A percentile compares a stretch with the other conserved stretches of the same genome.
These are phyloP conservation scores for Rhadinocentrus ornatus DNA, from an alignment of 2,797 vertebrate species.

Conservation along the genomic window DNA sequence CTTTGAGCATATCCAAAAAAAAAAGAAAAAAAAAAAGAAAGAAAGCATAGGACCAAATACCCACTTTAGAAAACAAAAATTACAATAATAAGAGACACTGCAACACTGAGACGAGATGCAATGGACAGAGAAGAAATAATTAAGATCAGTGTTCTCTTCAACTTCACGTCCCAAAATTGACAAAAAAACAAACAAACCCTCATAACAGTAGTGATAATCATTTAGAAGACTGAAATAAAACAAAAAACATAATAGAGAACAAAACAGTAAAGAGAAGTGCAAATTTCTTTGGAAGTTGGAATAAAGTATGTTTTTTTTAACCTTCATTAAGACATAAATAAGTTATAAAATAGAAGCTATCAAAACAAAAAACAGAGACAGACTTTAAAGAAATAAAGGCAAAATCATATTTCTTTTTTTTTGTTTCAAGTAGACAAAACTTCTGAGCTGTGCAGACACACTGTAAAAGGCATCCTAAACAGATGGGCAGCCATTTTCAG, in stretches of 20 bases:
- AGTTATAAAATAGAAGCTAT: constrained; percentile 84
- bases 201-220: constrained; percentile 69
- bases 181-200: constrained; percentile 54
- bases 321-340: constrained; percentile 86
- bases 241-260: constrained; percentile 56
- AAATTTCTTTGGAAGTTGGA: constrained; percentile 98
- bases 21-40: constrained; percentile 68
- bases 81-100: constrained; percentile 84
- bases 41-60: constrained; percentile 74
- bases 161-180: constrained; percentile 83
- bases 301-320: constrained; percentile 85
- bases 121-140: constrained; percentile 81
- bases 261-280: constrained; percentile 90
- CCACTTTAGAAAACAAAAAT: constrained; percentile 76
- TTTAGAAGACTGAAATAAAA: constrained; percentile 66
- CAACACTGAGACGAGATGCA: constrained; percentile 84
- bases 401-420: constrained; percentile 71
- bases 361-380: constrained; percentile 71
- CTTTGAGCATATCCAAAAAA: constrained; percentile 76
- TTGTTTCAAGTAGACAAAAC: constrained; percentile 92
- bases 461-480: constrained; percentile 50
- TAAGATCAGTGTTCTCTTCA: constrained; percentile 84
- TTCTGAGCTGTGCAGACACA: constrained; percentile 52
- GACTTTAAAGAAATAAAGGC: constrained; percentile 85
- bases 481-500: constrained; percentile 37